Base-by-base conservation (phyloP, 35 echinoderm and acorn worm genomes). In the Acanthaster planci region DNA sequence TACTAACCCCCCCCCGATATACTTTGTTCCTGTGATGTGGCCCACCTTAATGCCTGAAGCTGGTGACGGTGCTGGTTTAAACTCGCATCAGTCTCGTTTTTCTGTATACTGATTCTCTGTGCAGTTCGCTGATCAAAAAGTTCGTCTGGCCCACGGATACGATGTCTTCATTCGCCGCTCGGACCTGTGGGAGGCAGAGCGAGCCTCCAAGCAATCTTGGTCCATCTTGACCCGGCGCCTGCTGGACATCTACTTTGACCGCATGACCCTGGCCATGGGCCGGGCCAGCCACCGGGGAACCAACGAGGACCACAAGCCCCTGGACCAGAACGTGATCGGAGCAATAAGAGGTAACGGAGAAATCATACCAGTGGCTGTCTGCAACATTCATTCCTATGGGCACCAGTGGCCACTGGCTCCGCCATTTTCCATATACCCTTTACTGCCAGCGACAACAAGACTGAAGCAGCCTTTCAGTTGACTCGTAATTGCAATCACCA, bases 201-300 rank as follows among this genome's bases (percentile, higher is more conserved):
- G 55, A 51, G 75, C 85, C 76, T 54, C 76, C 6, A 77, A 76
- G 51, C 72, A 87, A 42, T 78, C 76, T 22, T 87, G 85, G 85
- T 87, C 85, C 78, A 38, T 87, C 17, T 79, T 76, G 10, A 56
- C 78, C 8, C 75, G 85, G 8, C 64, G 85, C 38, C 38, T 87
- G 77, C 42, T 87, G 4, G 85, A 87, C 38, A 57, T 78, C 50
- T 78, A 57, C 23, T 87, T 87, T 80, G 85, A 87, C 52, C 85
- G 85, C 19, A 42, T 78, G 77, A 87, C 85, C 6, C 54, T 87
- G 35, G 85, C 85, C 9, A 87, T 87, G 85, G 85, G 85, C 38
- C 77, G 77, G 37, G 85, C 85, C 3, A 78, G 77, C 40, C 75
- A 79, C 23, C 52, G 75, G 5, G 53, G 55, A 29, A 52, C 85